Evolutionary conservation across 2,888 invertebrate genomes (phyloP).

Genomic region (Cynaeus angustus): DNA sequence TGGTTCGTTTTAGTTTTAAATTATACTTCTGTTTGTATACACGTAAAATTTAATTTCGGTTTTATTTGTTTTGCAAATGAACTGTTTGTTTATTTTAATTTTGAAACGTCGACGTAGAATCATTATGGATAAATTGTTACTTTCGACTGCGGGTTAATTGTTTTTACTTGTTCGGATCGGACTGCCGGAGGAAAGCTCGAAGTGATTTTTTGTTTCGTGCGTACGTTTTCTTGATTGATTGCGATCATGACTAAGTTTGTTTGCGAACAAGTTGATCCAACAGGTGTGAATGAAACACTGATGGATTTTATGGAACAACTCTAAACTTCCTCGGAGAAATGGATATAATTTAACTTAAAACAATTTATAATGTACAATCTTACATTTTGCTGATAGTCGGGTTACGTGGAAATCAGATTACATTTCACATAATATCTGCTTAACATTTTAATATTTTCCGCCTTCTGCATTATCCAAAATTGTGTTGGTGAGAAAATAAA

Average conservation of each 20-base stretch:
- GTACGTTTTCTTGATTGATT: constrained; percentile 29
- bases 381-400: no score
- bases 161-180: constrained; percentile 4
- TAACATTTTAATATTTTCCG: no score
- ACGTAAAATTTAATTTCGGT: constrained; percentile 32
- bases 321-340: not conserved
- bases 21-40: constrained; percentile 37
- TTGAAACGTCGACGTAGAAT: constrained; percentile 25
- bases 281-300: constrained; percentile 36
- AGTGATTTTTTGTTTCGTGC: constrained; percentile 22
- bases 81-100: constrained; percentile 44
- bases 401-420: no score
- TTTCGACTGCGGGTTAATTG: not conserved
- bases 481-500: no score
- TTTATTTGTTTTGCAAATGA: constrained; percentile 45
- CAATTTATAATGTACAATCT: not conserved
- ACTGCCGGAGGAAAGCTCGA: not conserved
- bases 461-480: no score
- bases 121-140: not conserved
- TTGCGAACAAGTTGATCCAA: constrained; percentile 34
- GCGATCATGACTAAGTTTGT: constrained; percentile 32
- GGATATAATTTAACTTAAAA: constrained; percentile 1
- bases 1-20: constrained; percentile 40
- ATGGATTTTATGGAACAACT: constrained; percentile 7
- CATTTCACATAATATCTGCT: no score